phyloP scores from a whole-genome alignment of 1,140 invertebrate genomes.

The Formica exsecta region DNA sequence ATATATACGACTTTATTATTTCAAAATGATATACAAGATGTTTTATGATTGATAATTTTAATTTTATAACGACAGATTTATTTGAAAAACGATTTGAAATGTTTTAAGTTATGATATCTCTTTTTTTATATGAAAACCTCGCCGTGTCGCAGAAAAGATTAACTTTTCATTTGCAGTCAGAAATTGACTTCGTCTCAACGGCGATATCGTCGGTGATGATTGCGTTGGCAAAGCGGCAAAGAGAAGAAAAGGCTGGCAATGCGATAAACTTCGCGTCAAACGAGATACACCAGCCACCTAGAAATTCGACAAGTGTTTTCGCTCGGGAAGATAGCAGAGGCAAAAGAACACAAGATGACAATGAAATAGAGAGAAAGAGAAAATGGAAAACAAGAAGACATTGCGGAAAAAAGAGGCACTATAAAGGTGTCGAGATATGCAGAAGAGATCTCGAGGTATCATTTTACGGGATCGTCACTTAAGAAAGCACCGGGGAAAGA shows the following conservation, averaged over 20 bases:
- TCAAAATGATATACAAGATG: neutral
- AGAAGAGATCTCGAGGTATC: constrained; percentile 32
- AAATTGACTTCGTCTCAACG: neutral
- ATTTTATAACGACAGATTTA: neutral
- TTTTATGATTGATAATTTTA: neutral
- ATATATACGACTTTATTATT: neutral
- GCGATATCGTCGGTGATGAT: neutral
- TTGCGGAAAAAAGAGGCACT: neutral
- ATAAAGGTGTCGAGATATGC: constrained; percentile 50
- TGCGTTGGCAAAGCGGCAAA: neutral
- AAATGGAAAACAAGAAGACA: neutral
- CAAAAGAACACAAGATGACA: constrained; percentile 5
- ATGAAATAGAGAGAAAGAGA: too few species aligned
- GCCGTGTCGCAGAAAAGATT: neutral
- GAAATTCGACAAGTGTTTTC: constrained; percentile 62
- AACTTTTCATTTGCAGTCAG: neutral
- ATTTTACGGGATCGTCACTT: constrained; percentile 35
- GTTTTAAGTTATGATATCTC: neutral
- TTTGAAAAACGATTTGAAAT: neutral
- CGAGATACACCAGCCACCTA: neutral
- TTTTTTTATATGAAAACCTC: neutral
- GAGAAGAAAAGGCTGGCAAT: neutral
- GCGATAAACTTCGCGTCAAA: neutral
- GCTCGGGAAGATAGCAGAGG: neutral
- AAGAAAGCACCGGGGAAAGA: neutral